phyloP scores from a whole-genome alignment of 2,888 invertebrate species.

The Malacosoma neustria region DNA sequence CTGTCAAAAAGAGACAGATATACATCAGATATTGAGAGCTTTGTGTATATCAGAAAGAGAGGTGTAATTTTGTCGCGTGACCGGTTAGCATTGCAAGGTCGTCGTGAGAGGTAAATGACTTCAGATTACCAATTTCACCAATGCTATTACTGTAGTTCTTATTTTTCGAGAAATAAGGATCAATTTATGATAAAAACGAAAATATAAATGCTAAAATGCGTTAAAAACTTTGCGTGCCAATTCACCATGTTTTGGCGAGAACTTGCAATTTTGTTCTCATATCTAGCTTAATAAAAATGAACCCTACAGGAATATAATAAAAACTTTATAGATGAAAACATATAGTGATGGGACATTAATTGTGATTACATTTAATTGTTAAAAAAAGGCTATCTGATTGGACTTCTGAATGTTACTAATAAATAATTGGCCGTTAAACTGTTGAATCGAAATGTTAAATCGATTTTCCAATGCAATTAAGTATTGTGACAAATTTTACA shows the following conservation, averaged over 20 bases:
- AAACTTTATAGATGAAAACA: background rate
- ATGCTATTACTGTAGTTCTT: conserved; percentile 12
- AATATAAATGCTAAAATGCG: conserved; percentile 18
- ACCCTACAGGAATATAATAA: background rate
- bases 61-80: conserved; percentile 39
- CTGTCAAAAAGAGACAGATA: conserved; percentile 26
- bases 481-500: too few species aligned
- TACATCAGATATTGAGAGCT: conserved; percentile 13
- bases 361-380: background rate
- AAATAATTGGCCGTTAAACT: too few species aligned
- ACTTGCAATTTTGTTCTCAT: background rate
- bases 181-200: conserved; percentile 7
- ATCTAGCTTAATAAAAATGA: background rate
- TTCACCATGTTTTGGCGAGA: conserved; percentile 36
- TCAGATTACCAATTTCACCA: conserved; percentile 11
- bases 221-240: conserved; percentile 50
- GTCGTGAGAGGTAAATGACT: conserved; percentile 61
- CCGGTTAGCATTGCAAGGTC: conserved; percentile 75
- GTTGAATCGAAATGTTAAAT: too few species aligned
- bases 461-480: too few species aligned
- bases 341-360: background rate
- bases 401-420: background rate
- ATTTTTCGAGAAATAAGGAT: conserved; percentile 6
- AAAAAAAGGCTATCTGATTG: background rate
- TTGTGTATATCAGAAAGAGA: conserved; percentile 25